Evolutionary conservation across 2,888 invertebrate species (phyloP).

Genomic region (Gastracanthus pulcherrimus): DNA sequence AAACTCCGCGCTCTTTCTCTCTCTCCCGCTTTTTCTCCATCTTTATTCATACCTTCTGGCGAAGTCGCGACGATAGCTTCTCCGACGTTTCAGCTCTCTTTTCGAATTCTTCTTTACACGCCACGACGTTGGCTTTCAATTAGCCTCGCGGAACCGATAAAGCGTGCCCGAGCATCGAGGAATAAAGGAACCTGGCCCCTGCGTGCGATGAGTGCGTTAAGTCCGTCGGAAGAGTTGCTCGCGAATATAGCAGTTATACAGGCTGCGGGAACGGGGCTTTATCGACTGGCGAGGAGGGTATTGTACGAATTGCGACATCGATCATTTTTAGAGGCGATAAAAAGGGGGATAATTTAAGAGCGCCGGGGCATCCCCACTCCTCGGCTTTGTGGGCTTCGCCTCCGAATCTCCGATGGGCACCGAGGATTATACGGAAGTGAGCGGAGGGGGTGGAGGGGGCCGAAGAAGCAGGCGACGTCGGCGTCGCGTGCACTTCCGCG

Average conservation of each 20-base stretch:
- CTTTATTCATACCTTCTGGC: not conserved
- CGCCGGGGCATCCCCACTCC: not conserved
- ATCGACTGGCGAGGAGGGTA: slow-evolving; percentile 1
- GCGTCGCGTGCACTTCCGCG: slow-evolving; percentile 51
- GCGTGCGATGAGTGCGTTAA: not conserved
- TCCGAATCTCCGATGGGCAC: slow-evolving; percentile 26
- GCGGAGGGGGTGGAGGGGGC: too few species aligned
- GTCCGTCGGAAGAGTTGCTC: not conserved
- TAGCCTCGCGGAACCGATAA: too few species aligned
- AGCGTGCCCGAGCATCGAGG: too few species aligned
- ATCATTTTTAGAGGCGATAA: slow-evolving; percentile 11
- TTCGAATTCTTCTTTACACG: too few species aligned
- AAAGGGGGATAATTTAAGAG: slow-evolving; percentile 4
- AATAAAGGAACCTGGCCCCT: too few species aligned
- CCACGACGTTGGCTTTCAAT: too few species aligned
- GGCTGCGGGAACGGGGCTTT: not conserved
- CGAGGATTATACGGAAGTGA: slow-evolving; percentile 32
- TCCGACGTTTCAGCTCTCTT: not conserved
- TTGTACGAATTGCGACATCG: not conserved
- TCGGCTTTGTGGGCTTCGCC: too few species aligned
- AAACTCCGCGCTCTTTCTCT: not conserved
- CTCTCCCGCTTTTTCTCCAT: not conserved
- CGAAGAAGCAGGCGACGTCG: not conserved
- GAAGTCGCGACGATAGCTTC: slow-evolving; percentile 11
- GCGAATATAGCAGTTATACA: not conserved